Base-by-base conservation (phyloP, 1,140 invertebrate species). In the Tetraneura akinire region DNA sequence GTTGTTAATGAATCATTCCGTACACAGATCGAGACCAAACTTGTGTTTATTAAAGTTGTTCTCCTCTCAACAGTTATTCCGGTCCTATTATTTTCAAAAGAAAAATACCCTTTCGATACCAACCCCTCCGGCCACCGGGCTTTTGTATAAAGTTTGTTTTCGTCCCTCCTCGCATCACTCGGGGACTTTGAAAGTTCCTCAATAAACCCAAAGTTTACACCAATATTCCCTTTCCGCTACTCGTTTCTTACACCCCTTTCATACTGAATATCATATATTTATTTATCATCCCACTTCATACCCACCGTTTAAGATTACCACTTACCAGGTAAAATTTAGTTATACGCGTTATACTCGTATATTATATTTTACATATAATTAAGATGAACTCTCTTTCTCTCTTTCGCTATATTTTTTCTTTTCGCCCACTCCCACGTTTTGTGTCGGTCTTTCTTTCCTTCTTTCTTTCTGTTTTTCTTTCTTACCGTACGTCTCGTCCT, bases 191-290 rank as follows among this genome's bases (percentile, higher is more conserved):
- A 78, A 78, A 78, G 74, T 78, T 78, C 74, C 55, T 78, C 74
- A 60, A 78, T 78, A 78, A 78, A 78, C 74, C 37, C 55, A 23
- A 60, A 78, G 74, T 62, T 78, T 78, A 57, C 74, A 78, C 74
- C 53, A 23, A 60, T 62, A 71, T 51, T 71, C 55, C 62, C 42
- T 78, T 55, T 60, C 37, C 13, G 49, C n/a, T 71, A 21, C 42
- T 4, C 32, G 29, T 16, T 8, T 29, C 45, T 71, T 21, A 5
- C 45, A 23, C 45, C 21, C 42, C 21, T 29, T 29, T 29, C 6
- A 62, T 62, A 29, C 26, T 62, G 32, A 8, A 62, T 62, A 66
- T 32, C 16, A 55, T 55, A 18, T 18, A 68, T 68, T 45, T 68
- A 68, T 55, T 3, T 45, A 68, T 68, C 14, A 21, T 68, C 64